Evolutionary conservation across 2,113 vertebrate genomes (phyloP).

Genomic region (Lates calcarifer): DNA sequence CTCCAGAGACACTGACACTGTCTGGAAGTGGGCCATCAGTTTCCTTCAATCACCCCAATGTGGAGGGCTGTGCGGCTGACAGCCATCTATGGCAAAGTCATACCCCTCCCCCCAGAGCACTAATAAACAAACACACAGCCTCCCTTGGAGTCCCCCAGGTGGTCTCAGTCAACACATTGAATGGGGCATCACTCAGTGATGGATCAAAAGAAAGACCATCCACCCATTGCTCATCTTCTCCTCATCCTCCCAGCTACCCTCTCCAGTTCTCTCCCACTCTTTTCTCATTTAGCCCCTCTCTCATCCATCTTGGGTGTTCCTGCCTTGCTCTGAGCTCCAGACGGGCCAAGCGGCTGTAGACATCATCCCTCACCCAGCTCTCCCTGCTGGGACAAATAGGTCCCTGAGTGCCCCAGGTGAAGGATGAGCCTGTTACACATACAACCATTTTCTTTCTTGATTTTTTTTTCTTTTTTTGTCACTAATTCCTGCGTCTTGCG

Average conservation of each 20-base stretch:
- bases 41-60: constrained; percentile 77
- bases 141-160: constrained; percentile 71
- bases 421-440: constrained; percentile 57
- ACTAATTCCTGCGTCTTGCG: constrained; percentile 72
- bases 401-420: constrained; percentile 56
- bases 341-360: constrained; percentile 32
- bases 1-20: constrained; percentile 73
- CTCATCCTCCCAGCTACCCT: constrained; percentile 25
- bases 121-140: constrained; percentile 76
- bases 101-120: constrained; percentile 58
- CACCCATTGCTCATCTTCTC: constrained; percentile 65
- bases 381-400: constrained; percentile 67
- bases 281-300: constrained; percentile 51
- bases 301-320: constrained; percentile 71
- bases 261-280: constrained; percentile 32
- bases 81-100: constrained; percentile 61
- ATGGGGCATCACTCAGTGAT: constrained; percentile 76
- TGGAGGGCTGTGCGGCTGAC: constrained; percentile 65
- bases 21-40: constrained; percentile 77
- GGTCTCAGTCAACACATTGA: constrained; percentile 77
- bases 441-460: constrained; percentile 16
- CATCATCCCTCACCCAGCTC: constrained; percentile 63
- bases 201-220: constrained; percentile 71
- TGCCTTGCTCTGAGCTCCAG: constrained; percentile 42
- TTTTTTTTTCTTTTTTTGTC: background rate